Percentiles rank a stretch among this genome's conserved stretches.
Conservation (phyloP, 2,797 vertebrate genomes). For the Helicolenus hilgendorfi region DNA sequence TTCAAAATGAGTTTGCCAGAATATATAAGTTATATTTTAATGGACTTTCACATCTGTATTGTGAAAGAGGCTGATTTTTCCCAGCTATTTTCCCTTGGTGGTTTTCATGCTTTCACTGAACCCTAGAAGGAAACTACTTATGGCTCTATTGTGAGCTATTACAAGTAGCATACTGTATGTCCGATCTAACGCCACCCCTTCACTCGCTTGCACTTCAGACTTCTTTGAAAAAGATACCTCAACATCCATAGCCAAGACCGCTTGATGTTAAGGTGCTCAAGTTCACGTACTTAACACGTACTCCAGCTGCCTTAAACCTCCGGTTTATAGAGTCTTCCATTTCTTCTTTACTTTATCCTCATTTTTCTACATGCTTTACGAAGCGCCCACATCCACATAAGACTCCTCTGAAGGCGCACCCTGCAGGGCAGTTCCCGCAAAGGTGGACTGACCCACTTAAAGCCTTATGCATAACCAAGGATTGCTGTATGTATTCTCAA, state of each 20-base stretch:
- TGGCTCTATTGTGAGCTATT: background rate
- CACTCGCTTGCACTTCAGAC: background rate
- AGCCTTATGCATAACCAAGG: constrained; percentile 60
- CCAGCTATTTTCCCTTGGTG: background rate
- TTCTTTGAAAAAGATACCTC: constrained; percentile 31
- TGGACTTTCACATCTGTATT: background rate
- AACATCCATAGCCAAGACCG: background rate
- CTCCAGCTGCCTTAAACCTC: background rate
- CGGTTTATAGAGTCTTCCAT: background rate
- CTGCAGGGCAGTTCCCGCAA: constrained; percentile 24
- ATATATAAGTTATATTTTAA: background rate
- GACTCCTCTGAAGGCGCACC: background rate
- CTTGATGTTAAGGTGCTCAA: constrained; percentile 19
- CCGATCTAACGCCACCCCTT: constrained; percentile 20
- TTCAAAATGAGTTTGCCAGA: background rate
- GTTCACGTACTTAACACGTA: background rate
- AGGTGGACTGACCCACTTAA: constrained; percentile 73
- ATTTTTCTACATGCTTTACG: background rate
- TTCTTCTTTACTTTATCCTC: background rate
- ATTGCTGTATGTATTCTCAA: constrained; percentile 59
- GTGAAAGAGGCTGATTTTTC: background rate
- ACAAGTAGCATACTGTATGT: constrained; percentile 35
- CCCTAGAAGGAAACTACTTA: constrained; percentile 5
- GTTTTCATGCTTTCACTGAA: background rate
- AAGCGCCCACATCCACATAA: background rate